A percentile compares a stretch with the other conserved stretches of the same genome.
Conservation (phyloP, 2,113 vertebrate genomes). For the Alethe castanea region DNA sequence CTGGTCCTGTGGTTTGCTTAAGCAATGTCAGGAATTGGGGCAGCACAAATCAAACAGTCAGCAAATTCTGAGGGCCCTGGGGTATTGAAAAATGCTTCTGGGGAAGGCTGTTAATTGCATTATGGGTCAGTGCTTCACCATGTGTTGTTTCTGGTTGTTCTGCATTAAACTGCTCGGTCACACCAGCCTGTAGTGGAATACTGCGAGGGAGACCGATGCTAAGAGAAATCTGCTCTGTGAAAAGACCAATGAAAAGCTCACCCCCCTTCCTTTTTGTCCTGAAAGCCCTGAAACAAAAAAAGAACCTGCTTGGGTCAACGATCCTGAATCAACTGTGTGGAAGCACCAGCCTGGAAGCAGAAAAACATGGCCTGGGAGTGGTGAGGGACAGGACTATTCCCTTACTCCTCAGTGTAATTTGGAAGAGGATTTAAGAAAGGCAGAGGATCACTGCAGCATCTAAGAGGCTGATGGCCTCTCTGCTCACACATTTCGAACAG, state of each 20-base stretch:
- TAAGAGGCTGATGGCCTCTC: background rate
- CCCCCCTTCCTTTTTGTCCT: background rate
- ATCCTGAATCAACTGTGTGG: background rate
- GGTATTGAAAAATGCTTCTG: conserved; percentile 19
- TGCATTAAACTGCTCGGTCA: background rate
- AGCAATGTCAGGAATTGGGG: conserved; percentile 14
- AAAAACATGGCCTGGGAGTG: background rate
- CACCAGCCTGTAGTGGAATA: background rate
- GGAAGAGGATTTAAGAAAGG: background rate
- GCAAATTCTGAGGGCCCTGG: conserved; percentile 12
- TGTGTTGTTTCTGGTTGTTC: background rate
- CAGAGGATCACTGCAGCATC: background rate
- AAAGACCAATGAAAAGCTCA: background rate
- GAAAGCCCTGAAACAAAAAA: background rate
- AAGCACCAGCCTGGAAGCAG: background rate
- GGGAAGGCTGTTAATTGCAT: conserved; percentile 2
- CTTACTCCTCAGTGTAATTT: background rate
- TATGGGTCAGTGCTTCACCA: background rate
- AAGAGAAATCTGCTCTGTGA: background rate
- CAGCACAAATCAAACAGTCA: conserved; percentile 14
- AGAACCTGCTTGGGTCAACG: background rate
- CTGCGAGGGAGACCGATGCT: fast-evolving
- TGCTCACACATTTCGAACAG: background rate
- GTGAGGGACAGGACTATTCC: background rate
- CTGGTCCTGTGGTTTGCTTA: conserved; percentile 17